These are phyloP conservation scores for Julus scandinavius DNA, from an alignment of 2,888 invertebrate species.

Conservation along the genomic window DNA sequence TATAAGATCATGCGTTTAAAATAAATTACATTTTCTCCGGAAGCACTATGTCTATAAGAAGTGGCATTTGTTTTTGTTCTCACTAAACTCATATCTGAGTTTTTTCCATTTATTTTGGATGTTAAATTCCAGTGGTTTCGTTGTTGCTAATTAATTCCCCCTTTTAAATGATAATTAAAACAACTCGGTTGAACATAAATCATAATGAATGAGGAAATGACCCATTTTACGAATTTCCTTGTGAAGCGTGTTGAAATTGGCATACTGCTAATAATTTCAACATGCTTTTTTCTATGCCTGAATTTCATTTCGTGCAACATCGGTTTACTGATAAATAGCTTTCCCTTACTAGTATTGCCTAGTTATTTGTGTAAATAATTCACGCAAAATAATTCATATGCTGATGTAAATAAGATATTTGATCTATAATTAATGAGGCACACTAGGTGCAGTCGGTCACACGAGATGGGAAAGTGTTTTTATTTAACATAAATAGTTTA, in stretches of 20 bases:
- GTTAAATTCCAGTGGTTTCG: slow-evolving; percentile 2
- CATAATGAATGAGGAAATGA: slow-evolving; percentile 28
- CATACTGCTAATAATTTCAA: slow-evolving; percentile 12
- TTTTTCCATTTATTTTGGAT: neutral
- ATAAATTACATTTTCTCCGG: slow-evolving; percentile 10
- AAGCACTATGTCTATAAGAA: neutral
- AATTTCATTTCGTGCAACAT: slow-evolving; percentile 1
- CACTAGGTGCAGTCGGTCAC: neutral
- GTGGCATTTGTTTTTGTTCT: slow-evolving; percentile 17
- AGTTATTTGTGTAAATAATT: neutral
- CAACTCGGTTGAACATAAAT: slow-evolving; percentile 9
- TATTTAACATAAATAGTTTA: neutral
- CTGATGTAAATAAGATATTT: slow-evolving; percentile 30
- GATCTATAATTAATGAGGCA: neutral
- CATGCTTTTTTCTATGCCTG: neutral
- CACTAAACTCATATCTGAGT: neutral
- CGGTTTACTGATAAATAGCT: neutral
- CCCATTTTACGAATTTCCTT: slow-evolving; percentile 7
- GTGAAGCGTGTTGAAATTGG: neutral
- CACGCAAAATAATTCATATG: slow-evolving; percentile 23
- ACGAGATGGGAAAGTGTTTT: neutral
- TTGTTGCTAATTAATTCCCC: slow-evolving; percentile 26
- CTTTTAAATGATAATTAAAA: slow-evolving; percentile 31
- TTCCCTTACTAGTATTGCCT: neutral
- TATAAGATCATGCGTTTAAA: neutral